Conservation (phyloP, 2,797 vertebrate species). For the Simalia tracyae region DNA sequence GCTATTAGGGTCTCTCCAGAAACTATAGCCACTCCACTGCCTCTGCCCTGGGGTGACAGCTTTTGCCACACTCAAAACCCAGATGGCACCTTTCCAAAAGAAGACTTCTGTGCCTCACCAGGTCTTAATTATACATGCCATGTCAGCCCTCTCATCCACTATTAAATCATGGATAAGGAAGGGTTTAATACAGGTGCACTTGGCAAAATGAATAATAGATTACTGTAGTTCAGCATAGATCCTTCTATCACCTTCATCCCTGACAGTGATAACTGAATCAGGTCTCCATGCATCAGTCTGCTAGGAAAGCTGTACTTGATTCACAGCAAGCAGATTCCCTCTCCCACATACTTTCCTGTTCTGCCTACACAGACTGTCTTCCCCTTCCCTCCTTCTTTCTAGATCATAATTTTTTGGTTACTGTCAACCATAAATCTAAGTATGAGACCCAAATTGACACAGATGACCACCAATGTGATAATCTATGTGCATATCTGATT, state of each 20-base stretch:
- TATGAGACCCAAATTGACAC: background rate
- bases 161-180: background rate
- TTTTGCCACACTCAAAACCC: background rate
- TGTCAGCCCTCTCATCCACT: background rate
- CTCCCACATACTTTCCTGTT: background rate
- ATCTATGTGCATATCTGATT: background rate
- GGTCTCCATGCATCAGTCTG: background rate
- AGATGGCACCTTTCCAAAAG: background rate
- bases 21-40: background rate
- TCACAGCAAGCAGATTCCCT: background rate
- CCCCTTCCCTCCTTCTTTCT: background rate
- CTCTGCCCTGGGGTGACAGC: background rate
- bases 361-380: background rate
- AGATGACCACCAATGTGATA: background rate
- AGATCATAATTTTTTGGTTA: background rate
- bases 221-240: no score
- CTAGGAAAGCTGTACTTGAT: background rate
- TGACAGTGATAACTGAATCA: background rate
- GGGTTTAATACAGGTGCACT: background rate
- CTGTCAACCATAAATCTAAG: background rate
- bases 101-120: background rate
- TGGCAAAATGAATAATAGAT: background rate
- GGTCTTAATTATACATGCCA: background rate
- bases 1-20: no score
- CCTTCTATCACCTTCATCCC: background rate